Evolutionary conservation across 2,113 vertebrate genomes (phyloP), one percentile per base, ranked within the genome.

Genomic region (Pelecanus crispus): DNA sequence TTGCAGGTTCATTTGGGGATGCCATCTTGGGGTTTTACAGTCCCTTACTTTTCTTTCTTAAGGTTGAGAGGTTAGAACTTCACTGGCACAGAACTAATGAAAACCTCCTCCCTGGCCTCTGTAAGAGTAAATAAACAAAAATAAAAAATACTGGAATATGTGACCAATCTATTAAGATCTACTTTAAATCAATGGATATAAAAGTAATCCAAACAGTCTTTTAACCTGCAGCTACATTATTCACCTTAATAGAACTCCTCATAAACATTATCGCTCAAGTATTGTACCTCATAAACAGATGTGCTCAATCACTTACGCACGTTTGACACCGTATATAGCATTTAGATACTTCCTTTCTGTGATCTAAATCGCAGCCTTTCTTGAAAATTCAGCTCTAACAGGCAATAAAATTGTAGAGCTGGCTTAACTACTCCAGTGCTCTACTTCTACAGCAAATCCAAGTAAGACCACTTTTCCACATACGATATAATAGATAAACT

Each of bases 241-340:
- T 84, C 80, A 75, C 71, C 86, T 45, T 86, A 92, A 88, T 3
- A 94, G 89, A 92, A 88, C 80, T 86, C 88, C 79, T 92, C 81
- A 94, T 91, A 92, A 95, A 86, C 58, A 91, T 92, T 93, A 79
- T 85, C 34, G 22, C 77, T 94, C 77, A 72, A 70, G 77, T 92
- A 88, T 45, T 94, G 73, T 92, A 94, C 78, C 91, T 94, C 90
- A 79, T 81, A 95, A 94, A 95, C 85, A 94, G 94, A 96, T 50
- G 52, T 91, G 34, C 59, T 79, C 68, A 65, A 79, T 96, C 96
- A 95, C 68, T 90, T 95, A 93, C 26, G 88, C 50, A 62, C 1
- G 3, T 92, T 68, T 80, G 72, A 97, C 95, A 92, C 90, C 73
- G 78, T 56, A 94, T 56, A 66, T 13, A 68, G 31, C 52, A 67